These are phyloP conservation scores for Seira sanloemensis DNA, from an alignment of 2,888 invertebrate species.

Conservation along the genomic window DNA sequence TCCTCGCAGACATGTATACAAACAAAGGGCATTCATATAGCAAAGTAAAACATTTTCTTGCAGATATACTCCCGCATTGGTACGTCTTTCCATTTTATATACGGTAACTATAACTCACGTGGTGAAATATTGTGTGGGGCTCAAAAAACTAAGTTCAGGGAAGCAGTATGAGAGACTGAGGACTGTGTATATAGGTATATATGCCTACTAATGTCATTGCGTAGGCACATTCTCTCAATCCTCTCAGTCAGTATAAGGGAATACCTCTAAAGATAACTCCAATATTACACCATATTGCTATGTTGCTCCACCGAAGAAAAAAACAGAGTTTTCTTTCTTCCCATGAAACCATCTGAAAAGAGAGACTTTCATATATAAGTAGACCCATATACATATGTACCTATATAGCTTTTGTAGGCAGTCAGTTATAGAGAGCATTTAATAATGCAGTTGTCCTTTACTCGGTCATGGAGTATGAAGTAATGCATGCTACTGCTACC, in stretches of 20 bases:
- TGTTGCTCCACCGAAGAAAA: too few species aligned
- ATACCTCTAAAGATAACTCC: too few species aligned
- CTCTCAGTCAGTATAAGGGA: too few species aligned
- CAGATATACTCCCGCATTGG: background rate
- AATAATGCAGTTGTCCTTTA: slow-evolving; percentile 61
- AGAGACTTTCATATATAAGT: too few species aligned
- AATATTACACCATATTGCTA: too few species aligned
- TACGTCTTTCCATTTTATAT: too few species aligned
- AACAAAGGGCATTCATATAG: background rate
- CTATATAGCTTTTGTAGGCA: background rate
- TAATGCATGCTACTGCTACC: slow-evolving; percentile 25
- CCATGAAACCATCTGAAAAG: background rate
- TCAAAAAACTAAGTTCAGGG: background rate
- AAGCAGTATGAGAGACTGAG: background rate
- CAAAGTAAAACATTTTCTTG: slow-evolving; percentile 1
- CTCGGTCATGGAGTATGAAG: slow-evolving; percentile 61
- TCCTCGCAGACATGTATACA: background rate
- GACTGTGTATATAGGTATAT: slow-evolving; percentile 2
- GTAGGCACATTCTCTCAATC: too few species aligned
- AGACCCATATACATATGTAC: background rate
- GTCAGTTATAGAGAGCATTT: slow-evolving; percentile 11
- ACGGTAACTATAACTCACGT: slow-evolving; percentile 4
- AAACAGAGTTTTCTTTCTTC: background rate
- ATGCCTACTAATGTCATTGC: background rate
- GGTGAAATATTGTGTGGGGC: background rate